Conservation (phyloP, 92 coral and sea anemone genomes). For the Scolanthus callimorphus region DNA sequence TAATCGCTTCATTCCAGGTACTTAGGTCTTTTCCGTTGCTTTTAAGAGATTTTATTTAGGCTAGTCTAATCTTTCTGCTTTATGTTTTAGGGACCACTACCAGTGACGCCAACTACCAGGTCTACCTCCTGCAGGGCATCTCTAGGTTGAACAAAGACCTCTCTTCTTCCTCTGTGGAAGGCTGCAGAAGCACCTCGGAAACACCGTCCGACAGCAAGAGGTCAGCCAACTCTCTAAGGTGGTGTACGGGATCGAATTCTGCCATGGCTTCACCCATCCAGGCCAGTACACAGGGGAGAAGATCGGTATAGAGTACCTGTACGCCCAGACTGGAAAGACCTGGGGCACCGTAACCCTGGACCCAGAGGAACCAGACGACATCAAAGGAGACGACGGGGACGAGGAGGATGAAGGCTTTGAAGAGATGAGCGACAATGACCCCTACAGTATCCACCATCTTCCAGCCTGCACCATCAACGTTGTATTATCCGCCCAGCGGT, state of each 20-base stretch:
- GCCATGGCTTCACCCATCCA: conserved; percentile 18
- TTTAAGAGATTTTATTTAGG: too few species aligned
- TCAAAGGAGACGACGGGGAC: not conserved
- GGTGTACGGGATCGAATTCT: conserved; percentile 11
- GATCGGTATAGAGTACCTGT: conserved; percentile 17
- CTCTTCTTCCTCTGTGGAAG: too few species aligned
- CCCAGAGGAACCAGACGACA: conserved; percentile 22
- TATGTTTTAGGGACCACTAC: conserved; percentile 3
- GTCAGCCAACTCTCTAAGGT: conserved; percentile 3
- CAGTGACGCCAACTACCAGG: conserved; percentile 1
- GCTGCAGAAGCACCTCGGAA: too few species aligned
- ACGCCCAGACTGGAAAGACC: conserved; percentile 16
- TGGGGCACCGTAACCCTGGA: conserved; percentile 17
- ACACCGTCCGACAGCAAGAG: conserved; percentile 8
- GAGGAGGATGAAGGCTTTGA: conserved; percentile 15
- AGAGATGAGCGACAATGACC: conserved; percentile 4
- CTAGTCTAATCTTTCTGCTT: too few species aligned
- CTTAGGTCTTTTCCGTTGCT: too few species aligned
- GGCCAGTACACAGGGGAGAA: too few species aligned
- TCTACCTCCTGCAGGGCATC: conserved; percentile 1
- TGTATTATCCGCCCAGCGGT: not conserved
- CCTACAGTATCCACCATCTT: not conserved
- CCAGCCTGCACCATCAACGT: not conserved
- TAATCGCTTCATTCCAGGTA: too few species aligned
- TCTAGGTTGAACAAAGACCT: too few species aligned